Evolutionary conservation across 2,797 vertebrate species (phyloP), one percentile per base, ranked within the genome.

Genomic region (Gephyroberyx darwinii): DNA sequence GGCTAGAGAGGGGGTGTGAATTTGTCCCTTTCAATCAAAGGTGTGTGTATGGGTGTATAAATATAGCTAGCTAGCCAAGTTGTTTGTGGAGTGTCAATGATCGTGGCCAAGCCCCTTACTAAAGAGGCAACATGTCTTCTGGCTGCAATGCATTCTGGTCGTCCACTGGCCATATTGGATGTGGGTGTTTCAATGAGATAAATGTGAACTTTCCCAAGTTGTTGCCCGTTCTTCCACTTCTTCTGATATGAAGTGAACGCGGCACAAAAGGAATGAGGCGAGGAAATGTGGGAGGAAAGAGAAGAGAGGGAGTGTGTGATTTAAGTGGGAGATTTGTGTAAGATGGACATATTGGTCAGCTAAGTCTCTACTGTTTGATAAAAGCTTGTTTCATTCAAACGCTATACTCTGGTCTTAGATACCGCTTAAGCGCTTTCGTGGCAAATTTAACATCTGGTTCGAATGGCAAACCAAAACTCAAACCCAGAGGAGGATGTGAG

Each of bases 381-480:
- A 77, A 74, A 66, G 39, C 45, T 52, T 16, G 20, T 52, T 26
- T 70, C 37, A 48, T 73, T 65, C n/a, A 47, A 48, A 63, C 22
- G 13, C 56, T 30, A 57, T 12, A n/a, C 33, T 31, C 5, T 45
- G 71, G 3, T 69, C 33, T 69, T 45, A 20, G 3, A 4, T 35
- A 22, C 8, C 30, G 59, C 56, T 67, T 72, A 41, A 78, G 66
- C 39, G 59, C 61, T 80, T 67, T 71, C 54, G 76, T 65, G 43
- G 51, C 48, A 59, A 76, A 60, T 60, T 77, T 65, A 77, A 78
- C 70, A 69, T 59, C 69, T 60, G 54, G 33, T 71, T 77, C 39
- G 1, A 55, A 63, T 26, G 53, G 51, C 37, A 66, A 58, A 0
- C 33, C 22, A 75, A 73, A 71, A 31, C 58, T 35, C 39, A 37